Conservation (phyloP, 2,888 invertebrate species). For the Tenthredo mesomela region DNA sequence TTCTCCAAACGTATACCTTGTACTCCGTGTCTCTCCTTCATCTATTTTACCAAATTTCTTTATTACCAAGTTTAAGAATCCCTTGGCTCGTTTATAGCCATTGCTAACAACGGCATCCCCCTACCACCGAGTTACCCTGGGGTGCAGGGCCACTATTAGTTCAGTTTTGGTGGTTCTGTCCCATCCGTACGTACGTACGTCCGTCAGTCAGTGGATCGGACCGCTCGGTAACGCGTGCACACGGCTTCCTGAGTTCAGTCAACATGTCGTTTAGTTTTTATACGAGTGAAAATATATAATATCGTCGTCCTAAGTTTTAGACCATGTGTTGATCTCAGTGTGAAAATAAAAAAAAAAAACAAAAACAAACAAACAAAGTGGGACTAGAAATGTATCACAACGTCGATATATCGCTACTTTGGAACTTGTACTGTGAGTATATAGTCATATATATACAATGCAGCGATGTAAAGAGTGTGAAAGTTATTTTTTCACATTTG, state of each 20-base stretch:
- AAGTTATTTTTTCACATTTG: too few relatives aligned
- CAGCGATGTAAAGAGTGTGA: too few relatives aligned
- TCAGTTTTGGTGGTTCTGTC: conserved; percentile 69
- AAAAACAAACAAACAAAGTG: background rate
- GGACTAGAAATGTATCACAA: conserved; percentile 72
- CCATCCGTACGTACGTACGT: conserved; percentile 27
- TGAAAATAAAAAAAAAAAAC: background rate
- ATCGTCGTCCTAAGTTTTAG: background rate
- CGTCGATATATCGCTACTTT: conserved; percentile 72
- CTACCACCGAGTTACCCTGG: conserved; percentile 55
- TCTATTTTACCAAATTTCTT: background rate
- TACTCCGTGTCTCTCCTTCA: background rate
- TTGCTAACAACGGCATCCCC: conserved; percentile 38
- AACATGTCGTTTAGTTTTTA: background rate
- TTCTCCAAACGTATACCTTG: too few relatives aligned
- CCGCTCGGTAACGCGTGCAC: conserved; percentile 40
- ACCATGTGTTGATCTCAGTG: background rate
- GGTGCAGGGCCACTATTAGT: conserved; percentile 72
- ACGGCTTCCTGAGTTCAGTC: conserved; percentile 13
- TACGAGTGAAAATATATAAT: background rate
- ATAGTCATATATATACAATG: too few relatives aligned
- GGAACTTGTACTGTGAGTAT: conserved; percentile 72
- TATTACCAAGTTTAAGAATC: background rate
- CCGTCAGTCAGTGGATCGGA: conserved; percentile 62
- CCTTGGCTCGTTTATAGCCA: conserved; percentile 17